Evolutionary conservation across 1,140 invertebrate genomes (phyloP), one percentile per base, ranked within the genome.

Genomic region (Lordiphosa collinella): DNA sequence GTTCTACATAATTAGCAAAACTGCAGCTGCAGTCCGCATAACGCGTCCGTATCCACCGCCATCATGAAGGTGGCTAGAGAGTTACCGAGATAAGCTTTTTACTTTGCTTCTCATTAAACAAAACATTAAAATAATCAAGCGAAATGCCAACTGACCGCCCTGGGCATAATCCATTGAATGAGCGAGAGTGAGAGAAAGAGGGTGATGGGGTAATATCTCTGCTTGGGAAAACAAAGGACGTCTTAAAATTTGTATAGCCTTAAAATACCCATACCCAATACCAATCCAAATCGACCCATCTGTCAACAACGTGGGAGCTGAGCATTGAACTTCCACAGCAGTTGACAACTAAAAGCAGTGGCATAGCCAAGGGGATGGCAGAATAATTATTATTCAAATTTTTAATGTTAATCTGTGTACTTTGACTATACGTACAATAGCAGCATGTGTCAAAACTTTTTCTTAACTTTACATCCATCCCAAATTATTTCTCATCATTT

Each of bases 61-160:
- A 60, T 51, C 51, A 54, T 57, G 41, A 36, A 49, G 34, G 47
- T 18, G 29, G 14, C 43, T 25, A 55, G 13, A 48, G 16, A 35
- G 41, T 29, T 43, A 12, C 49, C 14, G 4, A 48, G 48, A 59
- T 68, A 68, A 55, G 48, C 25, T 43, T 32, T 53, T 43, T 35
- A 22, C 18, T 66, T 58, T 52, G 16, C 25, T 46, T 43, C 64
- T 53, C 64, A 53, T 68, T 68, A 53, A 58, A 66, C 53, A 67
- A 67, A 41, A 51, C 62, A 66, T 67, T 57, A 67, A 66, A 68
- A 55, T 60, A 68, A 68, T 68, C 64, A 68, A 68, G 64, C 64
- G 35, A 22, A 43, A 35, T 68, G 65, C 55, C 41, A 38, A 13
- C 18, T 50, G 13, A 11, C 63, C 63, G 34, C 31, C 53, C 34